Evolutionary conservation across 35 echinoderm and acorn worm genomes (phyloP), one percentile per base, ranked within the genome.

Genomic region (Acanthaster planci): DNA sequence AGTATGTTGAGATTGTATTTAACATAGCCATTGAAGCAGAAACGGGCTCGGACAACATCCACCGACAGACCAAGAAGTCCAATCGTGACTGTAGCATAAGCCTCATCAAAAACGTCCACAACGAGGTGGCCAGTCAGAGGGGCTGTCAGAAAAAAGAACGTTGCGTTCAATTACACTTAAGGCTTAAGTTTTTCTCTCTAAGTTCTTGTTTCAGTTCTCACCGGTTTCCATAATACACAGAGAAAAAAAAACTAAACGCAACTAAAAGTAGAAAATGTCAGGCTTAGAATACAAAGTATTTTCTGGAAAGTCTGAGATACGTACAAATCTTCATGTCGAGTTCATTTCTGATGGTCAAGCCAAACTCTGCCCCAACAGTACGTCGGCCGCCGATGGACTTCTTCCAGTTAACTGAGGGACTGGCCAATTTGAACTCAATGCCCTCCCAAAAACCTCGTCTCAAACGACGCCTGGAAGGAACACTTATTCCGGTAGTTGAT

Each of bases 391-490:
- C 79, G 53, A 81, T n/a, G 1, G 16, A 21, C 32, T 81, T 81
- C 21, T 81, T 23, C 79, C 79, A 81, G 6, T 51, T 12, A 81
- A 52, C 10, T 6, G 79, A 44, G 3, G 79, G 79, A 31, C 79
- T 81, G 40, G 40, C 23, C 51, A 81, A 53, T 15, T 51, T 14
- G 32, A 81, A 81, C 19, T 22, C 1, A 14, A 81, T 52, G 2
- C 79, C 44, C 8, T 53, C 79, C 40, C 40, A 81, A 47, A 81
- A 52, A n/a, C 79, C 79, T 29, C 79, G 79, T 34, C 64, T 26
- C 15, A 72, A 26, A 2, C 64, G 64, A 26, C 64, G 64, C 34
- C 64, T 72, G 5, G 64, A 72, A 1, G 64, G 64, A 2, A 34
- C 14, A 8, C 64, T 72, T 19, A 19, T 31, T n/a, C 6, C 44